Evolutionary conservation across 2,888 invertebrate species (phyloP), one percentile per base, ranked within the genome.

Genomic region (Sinotaia quadrata): DNA sequence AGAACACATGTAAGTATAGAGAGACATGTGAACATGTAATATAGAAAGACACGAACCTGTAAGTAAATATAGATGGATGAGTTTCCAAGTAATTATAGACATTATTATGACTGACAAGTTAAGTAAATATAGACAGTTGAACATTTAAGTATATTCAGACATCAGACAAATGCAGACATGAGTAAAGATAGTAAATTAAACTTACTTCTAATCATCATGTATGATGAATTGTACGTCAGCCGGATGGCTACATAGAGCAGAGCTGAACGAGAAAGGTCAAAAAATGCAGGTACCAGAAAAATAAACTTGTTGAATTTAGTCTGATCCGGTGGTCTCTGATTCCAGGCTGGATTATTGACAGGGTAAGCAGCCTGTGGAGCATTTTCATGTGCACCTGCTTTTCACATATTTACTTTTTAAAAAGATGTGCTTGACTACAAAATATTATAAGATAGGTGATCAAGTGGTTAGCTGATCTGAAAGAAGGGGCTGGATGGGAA

Each of bases 161-260:
- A 41, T 41, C 41, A 41, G 41, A 18, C 47, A 2, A 12, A 47
- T 18, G 18, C 47, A 1, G 8, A 18, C 47, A 47, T 47, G 8
- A 3, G 18, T 18, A 18, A 21, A 7, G 47, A 18, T 47, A 12
- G n/a, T 47, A 47, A 2, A 47, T 18, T 12, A n/a, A 24, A 52
- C 59, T 31, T 31, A 76, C 76, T 71, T 73, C 70, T 67, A 34
- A 71, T 52, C 68, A 76, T 71, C 37, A 74, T 73, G 44, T 44
- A 70, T 49, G 73, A 73, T 47, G 71, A 71, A 12, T 31, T 21
- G 62, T 74, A 76, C 7, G 76, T 71, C 27, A 76, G 67, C 31
- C 63, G 59, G 21, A 73, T 15, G 5, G 73, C 76, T 36, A 76
- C 69, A 47, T 67, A 74, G 29, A 74, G 29, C 58, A 76, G 57